Evolutionary conservation across 2,888 invertebrate genomes (phyloP), one percentile per base, ranked within the genome.

Genomic region (Sphaeridia pumilis): DNA sequence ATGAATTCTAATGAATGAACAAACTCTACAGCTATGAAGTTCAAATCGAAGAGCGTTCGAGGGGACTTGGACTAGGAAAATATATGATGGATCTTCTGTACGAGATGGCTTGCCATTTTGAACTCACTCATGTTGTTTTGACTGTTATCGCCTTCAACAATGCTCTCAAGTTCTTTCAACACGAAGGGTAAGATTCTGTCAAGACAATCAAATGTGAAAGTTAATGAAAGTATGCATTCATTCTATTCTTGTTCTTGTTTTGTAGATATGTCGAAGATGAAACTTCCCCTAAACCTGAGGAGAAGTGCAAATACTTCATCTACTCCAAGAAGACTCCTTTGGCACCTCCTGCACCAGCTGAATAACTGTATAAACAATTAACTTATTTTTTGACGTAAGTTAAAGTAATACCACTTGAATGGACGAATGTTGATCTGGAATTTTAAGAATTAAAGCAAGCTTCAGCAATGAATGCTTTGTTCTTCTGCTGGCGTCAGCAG

Each of bases 1-100:
- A 4, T 17, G 3, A 21, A 34, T 5, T n/a, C n/a, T n/a, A n/a
- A n/a, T n/a, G n/a, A n/a, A n/a, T n/a, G n/a, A n/a, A n/a, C n/a
- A n/a, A n/a, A n/a, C n/a, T n/a, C n/a, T 3, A 21, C 67, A 87
- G 88, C 70, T 93, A 92, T 73, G 92, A 92, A 71, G 76, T 92
- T 58, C 92, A 93, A 71, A 74, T 92, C 63, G 83, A 83, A 67
- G 71, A 77, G 47, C 73, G 72, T 10, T 78, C 80, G 27, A 78
- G 84, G 58, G 75, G 86, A 56, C 83, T 83, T 70, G 89, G 89
- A 10, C 74, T 92, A 41, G 92, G 92, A 3, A 82, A 82, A 68
- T 84, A 84, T 67, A 76, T 90, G 72, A 79, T 90, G 75, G 77
- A 79, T 66, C 78, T 84, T 59, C 71, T 90, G 58, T 87, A 88